Evolutionary conservation across 2,888 invertebrate genomes (phyloP), one percentile per base, ranked within the genome.

Genomic region (Uloborus plumipes): DNA sequence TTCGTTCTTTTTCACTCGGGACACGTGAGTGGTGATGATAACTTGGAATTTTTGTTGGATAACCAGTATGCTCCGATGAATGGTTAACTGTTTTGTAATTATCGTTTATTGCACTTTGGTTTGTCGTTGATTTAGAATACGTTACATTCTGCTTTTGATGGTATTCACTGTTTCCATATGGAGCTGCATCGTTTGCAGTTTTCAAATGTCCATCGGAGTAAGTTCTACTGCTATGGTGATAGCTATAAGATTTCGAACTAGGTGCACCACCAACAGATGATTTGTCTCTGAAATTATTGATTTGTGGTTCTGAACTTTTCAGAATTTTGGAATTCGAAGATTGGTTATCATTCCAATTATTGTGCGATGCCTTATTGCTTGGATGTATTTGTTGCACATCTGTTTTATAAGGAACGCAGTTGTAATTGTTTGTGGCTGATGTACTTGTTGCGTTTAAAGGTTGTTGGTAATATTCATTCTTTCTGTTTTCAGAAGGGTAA

Each of bases 11-110:
- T 14, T 74, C 80, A 15, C 64, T 74, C 22, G 69, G 58, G 31
- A 64, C 74, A 11, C 74, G 18, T 14, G 80, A 80, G 49, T 50
- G 58, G 55, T 74, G 74, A 31, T 74, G 74, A 31, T 80, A 80
- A 31, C 20, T 65, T 14, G 6, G n/a, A 64, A 55, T 74, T 31
- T 69, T 74, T 58, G 39, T 59, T 20, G 53, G 62, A 53, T 80
- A 80, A 47, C 69, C 18, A n/a, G 80, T 53, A 70, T 64, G 74
- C 26, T 80, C 74, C 16, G 58, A n/a, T 14, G 50, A 49, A 31
- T 79, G 79, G 39, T 55, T 79, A 26, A 74, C 53, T 20, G n/a
- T 80, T 74, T 80, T 80, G 31, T 58, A 74, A 53, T 18, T 66
- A 70, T 74, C 74, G 58, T 53, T 80, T 73, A 67, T 66, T 39